Evolutionary conservation across 35 echinoderm and acorn worm species (phyloP).

Genomic region (Ophiothrix spiculata): DNA sequence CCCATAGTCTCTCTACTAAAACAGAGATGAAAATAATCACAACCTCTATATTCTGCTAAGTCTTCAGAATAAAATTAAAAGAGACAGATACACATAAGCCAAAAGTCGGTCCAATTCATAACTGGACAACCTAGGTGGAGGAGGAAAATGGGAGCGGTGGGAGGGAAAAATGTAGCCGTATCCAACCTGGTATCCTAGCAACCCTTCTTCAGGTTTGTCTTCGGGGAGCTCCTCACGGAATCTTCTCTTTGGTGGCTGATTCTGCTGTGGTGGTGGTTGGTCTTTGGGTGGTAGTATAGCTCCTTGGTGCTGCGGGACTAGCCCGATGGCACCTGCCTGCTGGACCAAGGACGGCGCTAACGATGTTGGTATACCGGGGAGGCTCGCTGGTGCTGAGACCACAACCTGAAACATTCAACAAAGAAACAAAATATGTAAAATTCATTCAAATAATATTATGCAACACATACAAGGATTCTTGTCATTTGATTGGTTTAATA

Average conservation of each 20-base stretch:
- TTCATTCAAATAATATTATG: too few species aligned
- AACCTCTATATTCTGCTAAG: too few species aligned
- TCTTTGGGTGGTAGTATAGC: not conserved
- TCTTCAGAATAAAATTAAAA: too few species aligned
- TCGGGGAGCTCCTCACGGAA: not conserved
- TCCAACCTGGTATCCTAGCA: constrained; percentile 11
- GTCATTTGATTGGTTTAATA: too few species aligned
- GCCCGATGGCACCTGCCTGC: not conserved
- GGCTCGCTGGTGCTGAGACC: not conserved
- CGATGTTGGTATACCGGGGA: not conserved
- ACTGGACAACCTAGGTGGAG: not conserved
- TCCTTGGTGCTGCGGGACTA: not conserved
- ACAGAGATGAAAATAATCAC: too few species aligned
- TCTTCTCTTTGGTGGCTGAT: not conserved
- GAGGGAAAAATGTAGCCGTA: not conserved
- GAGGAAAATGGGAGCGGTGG: not conserved
- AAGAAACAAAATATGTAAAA: too few species aligned
- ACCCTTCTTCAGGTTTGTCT: not conserved
- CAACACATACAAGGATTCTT: too few species aligned
- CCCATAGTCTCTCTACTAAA: too few species aligned
- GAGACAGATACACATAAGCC: too few species aligned
- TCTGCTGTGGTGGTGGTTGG: not conserved
- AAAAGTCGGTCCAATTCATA: not conserved
- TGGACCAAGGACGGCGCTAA: not conserved
- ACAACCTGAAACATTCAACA: not conserved